Conservation (phyloP, 2,888 invertebrate species). For the Idaea dimidiata region DNA sequence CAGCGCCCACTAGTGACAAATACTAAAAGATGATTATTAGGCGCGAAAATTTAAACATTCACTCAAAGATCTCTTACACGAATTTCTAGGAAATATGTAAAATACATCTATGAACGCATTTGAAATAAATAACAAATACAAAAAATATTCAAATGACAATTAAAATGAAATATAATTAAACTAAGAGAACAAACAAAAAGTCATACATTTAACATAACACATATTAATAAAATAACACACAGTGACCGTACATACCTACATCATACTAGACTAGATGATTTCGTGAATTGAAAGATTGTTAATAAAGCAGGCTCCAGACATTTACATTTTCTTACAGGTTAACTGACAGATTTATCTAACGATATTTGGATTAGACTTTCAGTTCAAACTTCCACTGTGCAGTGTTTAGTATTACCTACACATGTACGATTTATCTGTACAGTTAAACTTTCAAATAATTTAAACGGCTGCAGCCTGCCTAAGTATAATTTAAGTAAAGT, state of each 20-base stretch:
- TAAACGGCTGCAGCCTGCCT: too few relatives aligned
- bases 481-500: too few relatives aligned
- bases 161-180: neutral
- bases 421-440: too few relatives aligned
- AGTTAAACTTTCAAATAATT: too few relatives aligned
- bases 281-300: neutral
- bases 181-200: neutral
- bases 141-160: neutral
- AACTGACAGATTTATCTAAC: too few relatives aligned
- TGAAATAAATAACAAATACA: neutral
- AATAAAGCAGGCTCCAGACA: too few relatives aligned
- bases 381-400: too few relatives aligned
- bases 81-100: slow-evolving; percentile 2
- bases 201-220: neutral
- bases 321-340: too few relatives aligned
- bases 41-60: slow-evolving; percentile 47
- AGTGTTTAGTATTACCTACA: too few relatives aligned
- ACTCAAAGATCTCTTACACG: neutral
- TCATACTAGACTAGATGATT: neutral
- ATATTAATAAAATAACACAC: neutral
- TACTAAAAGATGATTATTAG: slow-evolving; percentile 19
- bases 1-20: slow-evolving; percentile 52
- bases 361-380: too few relatives aligned
- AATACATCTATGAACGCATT: neutral
- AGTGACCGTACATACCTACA: neutral